A percentile compares a stretch with the other conserved stretches of the same genome.
phyloP scores from a whole-genome alignment of 2,797 vertebrate species.

The Sebastiscus tertius region DNA sequence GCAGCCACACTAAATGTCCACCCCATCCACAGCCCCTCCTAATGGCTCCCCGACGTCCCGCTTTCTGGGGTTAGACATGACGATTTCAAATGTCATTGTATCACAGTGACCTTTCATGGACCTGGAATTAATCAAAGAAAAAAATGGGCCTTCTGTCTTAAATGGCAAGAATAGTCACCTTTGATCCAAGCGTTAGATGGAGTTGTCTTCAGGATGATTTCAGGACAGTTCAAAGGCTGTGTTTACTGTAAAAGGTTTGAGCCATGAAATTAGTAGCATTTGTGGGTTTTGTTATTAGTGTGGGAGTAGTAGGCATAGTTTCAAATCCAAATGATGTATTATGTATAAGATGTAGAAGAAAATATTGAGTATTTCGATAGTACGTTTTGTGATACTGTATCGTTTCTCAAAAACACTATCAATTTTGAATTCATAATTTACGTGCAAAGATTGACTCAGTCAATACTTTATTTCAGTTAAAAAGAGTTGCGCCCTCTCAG shows the following conservation, averaged over 20 bases:
- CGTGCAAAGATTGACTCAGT: too few species aligned
- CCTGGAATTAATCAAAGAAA: slow-evolving; percentile 75
- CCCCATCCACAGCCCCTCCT: slow-evolving; percentile 28
- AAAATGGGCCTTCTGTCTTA: slow-evolving; percentile 53
- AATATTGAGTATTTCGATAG: too few species aligned
- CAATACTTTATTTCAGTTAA: too few species aligned
- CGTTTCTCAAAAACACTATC: too few species aligned
- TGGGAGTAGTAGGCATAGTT: background rate
- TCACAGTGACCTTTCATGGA: slow-evolving; percentile 75
- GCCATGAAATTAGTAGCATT: background rate
- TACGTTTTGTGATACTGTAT: too few species aligned
- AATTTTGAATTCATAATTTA: too few species aligned
- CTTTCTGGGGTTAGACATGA: slow-evolving; percentile 60
- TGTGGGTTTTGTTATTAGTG: background rate
- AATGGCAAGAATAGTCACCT: slow-evolving; percentile 72
- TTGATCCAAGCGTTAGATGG: slow-evolving; percentile 54
- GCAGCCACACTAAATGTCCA: slow-evolving; percentile 32
- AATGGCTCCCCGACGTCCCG: slow-evolving; percentile 57
- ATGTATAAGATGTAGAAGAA: too few species aligned
- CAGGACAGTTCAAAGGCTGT: background rate
- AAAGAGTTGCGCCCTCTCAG: too few species aligned
- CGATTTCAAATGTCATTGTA: slow-evolving; percentile 80
- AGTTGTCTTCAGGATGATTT: slow-evolving; percentile 36
- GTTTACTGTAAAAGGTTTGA: slow-evolving; percentile 1
- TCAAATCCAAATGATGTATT: background rate